A percentile compares a stretch with the other conserved stretches of the same genome.
Evolutionary conservation across 1,140 invertebrate species (phyloP).

Genomic region (Drosophila grimshawi): DNA sequence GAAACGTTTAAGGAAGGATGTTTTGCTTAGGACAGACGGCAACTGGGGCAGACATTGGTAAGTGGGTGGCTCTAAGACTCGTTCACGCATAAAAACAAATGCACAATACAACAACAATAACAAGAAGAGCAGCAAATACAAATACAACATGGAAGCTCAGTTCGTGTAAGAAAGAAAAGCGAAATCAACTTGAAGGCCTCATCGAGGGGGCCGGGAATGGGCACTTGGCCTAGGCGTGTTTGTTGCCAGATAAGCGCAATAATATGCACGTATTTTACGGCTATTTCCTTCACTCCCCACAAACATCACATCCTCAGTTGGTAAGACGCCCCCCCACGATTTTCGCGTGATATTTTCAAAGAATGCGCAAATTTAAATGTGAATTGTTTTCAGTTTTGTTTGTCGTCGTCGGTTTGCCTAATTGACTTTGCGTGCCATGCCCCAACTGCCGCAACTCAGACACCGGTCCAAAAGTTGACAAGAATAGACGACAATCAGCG

Average conservation of each 20-base stretch:
- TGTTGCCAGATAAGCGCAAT: conserved; percentile 80
- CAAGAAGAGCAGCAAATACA: background rate
- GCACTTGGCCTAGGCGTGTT: conserved; percentile 70
- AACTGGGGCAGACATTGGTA: conserved; percentile 8
- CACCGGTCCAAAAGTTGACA: conserved; percentile 52
- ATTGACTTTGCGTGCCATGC: conserved; percentile 71
- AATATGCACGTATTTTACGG: conserved; percentile 81
- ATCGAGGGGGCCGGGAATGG: conserved; percentile 53
- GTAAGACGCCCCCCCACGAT: conserved; percentile 1
- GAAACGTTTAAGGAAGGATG: conserved; percentile 81
- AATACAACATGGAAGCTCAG: conserved; percentile 44
- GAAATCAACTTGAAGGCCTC: conserved; percentile 65
- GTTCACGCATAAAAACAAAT: conserved; percentile 48
- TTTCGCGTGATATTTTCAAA: conserved; percentile 54
- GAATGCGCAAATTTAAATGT: conserved; percentile 79
- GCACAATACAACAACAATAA: conserved; percentile 32
- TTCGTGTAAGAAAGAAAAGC: conserved; percentile 50
- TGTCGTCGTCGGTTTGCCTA: conserved; percentile 71
- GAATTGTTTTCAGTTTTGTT: conserved; percentile 81
- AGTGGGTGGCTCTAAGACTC: background rate
- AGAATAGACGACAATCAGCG: conserved; percentile 80
- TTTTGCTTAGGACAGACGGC: conserved; percentile 64
- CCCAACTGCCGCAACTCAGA: background rate
- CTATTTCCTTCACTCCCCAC: conserved; percentile 22
- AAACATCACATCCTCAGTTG: conserved; percentile 3